Conservation (phyloP, 2,113 vertebrate genomes). For the Coptodon rendalli region DNA sequence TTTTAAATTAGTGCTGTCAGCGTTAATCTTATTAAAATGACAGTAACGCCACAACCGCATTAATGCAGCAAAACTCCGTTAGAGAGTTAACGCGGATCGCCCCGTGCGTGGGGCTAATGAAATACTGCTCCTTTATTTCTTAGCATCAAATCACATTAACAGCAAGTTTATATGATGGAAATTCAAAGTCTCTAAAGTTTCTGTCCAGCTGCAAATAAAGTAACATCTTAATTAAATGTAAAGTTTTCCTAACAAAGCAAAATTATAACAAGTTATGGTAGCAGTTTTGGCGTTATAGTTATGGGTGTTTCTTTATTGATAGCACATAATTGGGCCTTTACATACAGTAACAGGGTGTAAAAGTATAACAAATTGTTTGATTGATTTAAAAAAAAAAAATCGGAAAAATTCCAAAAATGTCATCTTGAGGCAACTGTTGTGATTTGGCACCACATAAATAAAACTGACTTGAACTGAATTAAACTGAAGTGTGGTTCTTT, state of each 20-base stretch:
- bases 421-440: too few species aligned
- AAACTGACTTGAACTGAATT: too few species aligned
- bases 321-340: background rate
- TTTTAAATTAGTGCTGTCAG: background rate
- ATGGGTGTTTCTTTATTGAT: background rate
- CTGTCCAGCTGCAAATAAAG: background rate
- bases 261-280: background rate
- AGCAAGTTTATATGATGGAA: background rate
- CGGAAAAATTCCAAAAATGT: too few species aligned
- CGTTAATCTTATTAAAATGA: background rate
- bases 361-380: background rate
- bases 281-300: fast-evolving
- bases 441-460: too few species aligned
- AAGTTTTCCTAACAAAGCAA: background rate
- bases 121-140: background rate
- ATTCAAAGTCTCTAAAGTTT: background rate
- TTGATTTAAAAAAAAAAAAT: too few species aligned
- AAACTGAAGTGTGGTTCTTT: too few species aligned
- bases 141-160: background rate
- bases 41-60: fast-evolving
- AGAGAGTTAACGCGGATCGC: background rate
- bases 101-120: background rate
- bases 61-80: background rate
- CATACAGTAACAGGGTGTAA: background rate
- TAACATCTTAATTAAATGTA: background rate